phyloP scores from a whole-genome alignment of 2,888 invertebrate species.

The Harpalus rubripes region DNA sequence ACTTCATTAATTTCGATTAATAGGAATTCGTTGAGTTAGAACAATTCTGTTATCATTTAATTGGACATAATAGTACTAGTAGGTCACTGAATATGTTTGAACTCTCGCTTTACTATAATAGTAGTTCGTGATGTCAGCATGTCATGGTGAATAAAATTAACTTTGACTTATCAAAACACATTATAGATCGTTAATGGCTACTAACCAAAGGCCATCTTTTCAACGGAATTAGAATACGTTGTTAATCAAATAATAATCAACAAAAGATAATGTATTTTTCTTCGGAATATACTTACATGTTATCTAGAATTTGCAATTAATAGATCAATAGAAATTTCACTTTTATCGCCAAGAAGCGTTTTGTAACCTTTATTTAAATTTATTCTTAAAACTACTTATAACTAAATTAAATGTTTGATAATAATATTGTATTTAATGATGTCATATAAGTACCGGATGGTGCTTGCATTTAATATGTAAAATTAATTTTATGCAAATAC shows the following conservation, averaged over 20 bases:
- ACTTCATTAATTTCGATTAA: no score
- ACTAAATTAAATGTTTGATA: no score
- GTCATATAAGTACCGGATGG: no score
- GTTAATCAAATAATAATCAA: constrained; percentile 10
- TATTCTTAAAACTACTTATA: no score
- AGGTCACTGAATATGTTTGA: constrained; percentile 4
- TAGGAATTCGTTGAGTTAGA: no score
- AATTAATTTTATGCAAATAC: no score
- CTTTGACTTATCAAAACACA: constrained; percentile 21
- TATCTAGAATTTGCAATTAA: background rate
- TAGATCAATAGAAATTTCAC: background rate
- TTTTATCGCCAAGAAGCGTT: background rate
- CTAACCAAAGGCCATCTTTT: constrained; percentile 15
- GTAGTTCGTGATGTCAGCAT: constrained; percentile 14
- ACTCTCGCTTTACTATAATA: background rate
- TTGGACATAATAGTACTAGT: background rate
- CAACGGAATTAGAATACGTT: constrained; percentile 20
- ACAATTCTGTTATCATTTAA: no score
- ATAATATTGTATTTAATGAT: no score
- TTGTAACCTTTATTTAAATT: background rate
- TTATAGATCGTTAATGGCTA: constrained; percentile 38
- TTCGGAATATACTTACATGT: background rate
- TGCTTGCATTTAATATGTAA: no score
- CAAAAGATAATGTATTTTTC: background rate
- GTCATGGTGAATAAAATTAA: constrained; percentile 38